Evolutionary conservation across 1,140 invertebrate species (phyloP).

Genomic region (Drosophila ogumai): DNA sequence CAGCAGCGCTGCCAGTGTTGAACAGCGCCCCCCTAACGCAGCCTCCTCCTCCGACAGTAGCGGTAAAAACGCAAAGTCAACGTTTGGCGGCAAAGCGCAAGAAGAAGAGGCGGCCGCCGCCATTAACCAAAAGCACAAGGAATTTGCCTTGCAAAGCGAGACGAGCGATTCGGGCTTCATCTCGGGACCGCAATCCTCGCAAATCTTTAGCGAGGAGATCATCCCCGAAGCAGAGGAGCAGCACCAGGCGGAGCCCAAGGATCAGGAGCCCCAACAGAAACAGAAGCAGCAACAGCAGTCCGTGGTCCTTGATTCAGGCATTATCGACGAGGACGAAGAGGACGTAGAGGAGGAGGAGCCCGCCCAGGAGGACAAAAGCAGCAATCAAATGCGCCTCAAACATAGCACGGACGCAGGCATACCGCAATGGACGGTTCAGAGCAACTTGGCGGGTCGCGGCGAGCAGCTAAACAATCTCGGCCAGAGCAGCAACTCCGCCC

Average conservation of each 20-base stretch:
- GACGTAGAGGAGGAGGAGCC: constrained; percentile 39
- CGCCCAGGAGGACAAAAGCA: constrained; percentile 29
- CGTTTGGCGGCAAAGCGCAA: constrained; percentile 74
- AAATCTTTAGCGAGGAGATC: constrained; percentile 70
- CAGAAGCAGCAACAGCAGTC: constrained; percentile 26
- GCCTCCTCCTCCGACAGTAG: constrained; percentile 45
- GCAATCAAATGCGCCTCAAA: constrained; percentile 66
- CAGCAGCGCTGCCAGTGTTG: constrained; percentile 62
- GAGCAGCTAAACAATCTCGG: constrained; percentile 66
- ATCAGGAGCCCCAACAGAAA: constrained; percentile 15
- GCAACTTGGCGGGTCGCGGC: constrained; percentile 47
- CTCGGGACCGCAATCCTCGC: constrained; percentile 77
- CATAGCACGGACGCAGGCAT: constrained; percentile 60
- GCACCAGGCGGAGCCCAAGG: constrained; percentile 15
- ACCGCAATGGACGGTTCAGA: constrained; percentile 68
- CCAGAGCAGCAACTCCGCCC: constrained; percentile 19
- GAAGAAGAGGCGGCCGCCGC: constrained; percentile 44
- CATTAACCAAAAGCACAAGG: constrained; percentile 65
- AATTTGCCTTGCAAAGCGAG: constrained; percentile 81
- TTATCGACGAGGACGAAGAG: constrained; percentile 71
- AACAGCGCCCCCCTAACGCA: constrained; percentile 51
- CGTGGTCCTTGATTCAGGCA: constrained; percentile 70
- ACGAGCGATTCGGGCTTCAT: constrained; percentile 85
- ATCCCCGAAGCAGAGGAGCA: constrained; percentile 27
- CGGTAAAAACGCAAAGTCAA: constrained; percentile 65